A percentile compares a stretch with the other conserved stretches of the same genome.
Evolutionary conservation across 2,797 vertebrate genomes (phyloP).

Genomic region (Hippoglossus hippoglossus): DNA sequence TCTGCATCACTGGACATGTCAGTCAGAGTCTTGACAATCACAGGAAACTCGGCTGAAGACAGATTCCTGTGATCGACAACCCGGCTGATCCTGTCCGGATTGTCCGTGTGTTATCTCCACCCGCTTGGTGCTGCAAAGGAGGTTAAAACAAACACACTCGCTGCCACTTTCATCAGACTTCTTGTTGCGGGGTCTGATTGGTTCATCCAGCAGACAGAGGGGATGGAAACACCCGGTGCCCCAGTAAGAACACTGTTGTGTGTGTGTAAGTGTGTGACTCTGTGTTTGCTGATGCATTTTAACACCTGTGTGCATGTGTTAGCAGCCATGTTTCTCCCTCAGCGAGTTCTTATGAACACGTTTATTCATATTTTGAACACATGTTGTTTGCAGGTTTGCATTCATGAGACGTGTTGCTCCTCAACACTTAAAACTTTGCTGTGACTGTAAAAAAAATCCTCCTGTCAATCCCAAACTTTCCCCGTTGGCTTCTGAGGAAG

Average conservation of each 20-base stretch:
- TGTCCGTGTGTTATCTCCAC: constrained; percentile 42
- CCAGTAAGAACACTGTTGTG: constrained; percentile 2
- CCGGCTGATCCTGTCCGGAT: constrained; percentile 21
- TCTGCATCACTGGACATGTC: constrained; percentile 1
- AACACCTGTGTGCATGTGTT: constrained; percentile 36
- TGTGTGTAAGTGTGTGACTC: background rate
- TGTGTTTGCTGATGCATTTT: constrained; percentile 37
- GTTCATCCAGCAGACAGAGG: constrained; percentile 12
- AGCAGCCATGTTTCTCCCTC: background rate
- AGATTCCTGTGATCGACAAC: constrained; percentile 54
- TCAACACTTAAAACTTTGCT: background rate
- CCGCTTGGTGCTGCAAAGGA: constrained; percentile 7
- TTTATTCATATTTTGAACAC: background rate
- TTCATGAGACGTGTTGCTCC: background rate
- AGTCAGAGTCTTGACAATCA: constrained; percentile 47
- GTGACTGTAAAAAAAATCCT: constrained; percentile 3
- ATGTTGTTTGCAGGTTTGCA: background rate
- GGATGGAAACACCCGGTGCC: constrained; percentile 53
- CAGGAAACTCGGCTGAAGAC: constrained; percentile 56
- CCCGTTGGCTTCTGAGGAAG: constrained; percentile 21
- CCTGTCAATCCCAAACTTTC: constrained; percentile 46
- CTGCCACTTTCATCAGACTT: constrained; percentile 13
- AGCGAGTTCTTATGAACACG: background rate
- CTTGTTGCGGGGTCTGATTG: background rate
- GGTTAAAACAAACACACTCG: constrained; percentile 41